phyloP scores from a whole-genome alignment of 2,888 invertebrate species.

The Acrocyrtus sp. region DNA sequence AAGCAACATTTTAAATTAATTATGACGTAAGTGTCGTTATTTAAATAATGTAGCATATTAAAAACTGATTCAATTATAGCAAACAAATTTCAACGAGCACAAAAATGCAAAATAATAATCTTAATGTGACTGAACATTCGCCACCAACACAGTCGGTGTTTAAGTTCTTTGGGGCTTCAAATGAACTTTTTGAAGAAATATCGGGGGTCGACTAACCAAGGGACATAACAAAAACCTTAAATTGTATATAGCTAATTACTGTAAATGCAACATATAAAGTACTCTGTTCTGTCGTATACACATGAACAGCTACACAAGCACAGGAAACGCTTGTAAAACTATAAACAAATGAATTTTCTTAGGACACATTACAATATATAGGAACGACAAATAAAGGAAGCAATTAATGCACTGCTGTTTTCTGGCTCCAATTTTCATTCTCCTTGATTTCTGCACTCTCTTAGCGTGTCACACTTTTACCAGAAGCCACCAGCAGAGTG shows the following conservation, averaged over 20 bases:
- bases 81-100: too few relatives aligned
- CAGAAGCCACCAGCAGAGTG: slow-evolving; percentile 65
- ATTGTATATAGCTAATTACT: too few relatives aligned
- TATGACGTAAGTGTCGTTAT: not conserved
- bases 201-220: too few relatives aligned
- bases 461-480: slow-evolving; percentile 55
- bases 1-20: not conserved
- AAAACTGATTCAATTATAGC: not conserved
- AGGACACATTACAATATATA: not conserved
- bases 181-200: too few relatives aligned
- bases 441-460: not conserved
- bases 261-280: too few relatives aligned
- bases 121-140: too few relatives aligned
- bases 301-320: too few relatives aligned
- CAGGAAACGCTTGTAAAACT: not conserved
- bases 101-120: too few relatives aligned
- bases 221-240: too few relatives aligned
- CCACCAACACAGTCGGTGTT: too few relatives aligned
- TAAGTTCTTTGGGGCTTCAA: too few relatives aligned
- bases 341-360: not conserved
- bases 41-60: not conserved
- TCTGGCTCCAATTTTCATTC: not conserved
- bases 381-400: not conserved
- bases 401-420: not conserved
- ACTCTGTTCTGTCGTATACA: too few relatives aligned